phyloP scores from a whole-genome alignment of 2,888 invertebrate genomes.

The Ceratothoa steindachneri region DNA sequence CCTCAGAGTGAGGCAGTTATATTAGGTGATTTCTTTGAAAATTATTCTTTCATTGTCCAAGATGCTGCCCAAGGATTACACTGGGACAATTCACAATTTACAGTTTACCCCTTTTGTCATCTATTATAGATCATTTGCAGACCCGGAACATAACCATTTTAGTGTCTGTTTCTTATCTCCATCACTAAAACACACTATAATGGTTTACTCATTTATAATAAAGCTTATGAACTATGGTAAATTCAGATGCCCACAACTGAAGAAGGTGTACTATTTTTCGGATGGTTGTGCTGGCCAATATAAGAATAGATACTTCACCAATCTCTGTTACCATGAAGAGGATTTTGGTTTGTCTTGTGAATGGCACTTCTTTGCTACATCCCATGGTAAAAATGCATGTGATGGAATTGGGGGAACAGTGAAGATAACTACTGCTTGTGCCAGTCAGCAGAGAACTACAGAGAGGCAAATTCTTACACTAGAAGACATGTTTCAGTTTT shows the following conservation, averaged over 20 bases:
- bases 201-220: not conserved
- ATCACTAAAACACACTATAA: conserved; percentile 6
- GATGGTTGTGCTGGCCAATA: not conserved
- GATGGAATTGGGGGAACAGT: conserved; percentile 25
- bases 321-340: conserved; percentile 23
- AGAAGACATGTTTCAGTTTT: not conserved
- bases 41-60: conserved; percentile 18
- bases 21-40: conserved; percentile 15
- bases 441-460: conserved; percentile 3
- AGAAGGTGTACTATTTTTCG: not conserved
- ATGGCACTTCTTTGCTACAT: conserved; percentile 14
- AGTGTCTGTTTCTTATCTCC: not conserved
- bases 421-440: conserved; percentile 14
- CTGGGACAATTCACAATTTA: not conserved
- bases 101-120: conserved; percentile 16
- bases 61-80: not conserved
- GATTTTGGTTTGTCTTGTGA: conserved; percentile 28
- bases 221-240: conserved; percentile 2
- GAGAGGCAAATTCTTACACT: not conserved
- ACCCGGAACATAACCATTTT: not conserved
- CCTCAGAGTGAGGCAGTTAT: conserved; percentile 9
- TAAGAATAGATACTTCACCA: not conserved
- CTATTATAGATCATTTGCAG: conserved; percentile 1
- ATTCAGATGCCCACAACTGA: conserved; percentile 9
- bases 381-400: not conserved